These are phyloP conservation scores for Noturus placidus DNA, from an alignment of 2,113 vertebrate species.

Conservation along the genomic window DNA sequence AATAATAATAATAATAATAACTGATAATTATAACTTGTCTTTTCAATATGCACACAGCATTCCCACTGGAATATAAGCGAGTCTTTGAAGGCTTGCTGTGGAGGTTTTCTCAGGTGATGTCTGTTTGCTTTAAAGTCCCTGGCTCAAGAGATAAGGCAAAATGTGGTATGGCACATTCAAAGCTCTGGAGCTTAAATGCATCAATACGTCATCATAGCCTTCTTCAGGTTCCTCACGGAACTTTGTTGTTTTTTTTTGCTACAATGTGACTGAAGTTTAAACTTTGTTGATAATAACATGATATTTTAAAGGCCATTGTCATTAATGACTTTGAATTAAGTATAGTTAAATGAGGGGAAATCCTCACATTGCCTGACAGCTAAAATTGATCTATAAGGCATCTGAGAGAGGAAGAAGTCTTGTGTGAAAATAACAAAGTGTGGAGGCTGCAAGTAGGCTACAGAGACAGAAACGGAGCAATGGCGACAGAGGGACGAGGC, in stretches of 20 bases:
- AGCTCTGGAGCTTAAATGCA: slow-evolving; percentile 19
- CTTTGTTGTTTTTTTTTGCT: neutral
- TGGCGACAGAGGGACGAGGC: slow-evolving; percentile 1
- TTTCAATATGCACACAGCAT: slow-evolving; percentile 11
- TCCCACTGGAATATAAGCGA: neutral
- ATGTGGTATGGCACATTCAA: slow-evolving; percentile 14
- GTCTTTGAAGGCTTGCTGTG: neutral
- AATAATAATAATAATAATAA: no score
- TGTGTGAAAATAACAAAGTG: slow-evolving; percentile 12
- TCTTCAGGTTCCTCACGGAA: neutral
- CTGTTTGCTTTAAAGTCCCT: slow-evolving; percentile 39
- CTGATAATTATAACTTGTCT: slow-evolving; percentile 21
- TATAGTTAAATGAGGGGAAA: neutral
- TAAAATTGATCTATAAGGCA: neutral
- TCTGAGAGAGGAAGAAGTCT: neutral
- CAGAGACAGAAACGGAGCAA: slow-evolving; percentile 6
- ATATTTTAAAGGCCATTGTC: slow-evolving; percentile 3
- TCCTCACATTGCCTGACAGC: neutral
- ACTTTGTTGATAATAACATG: neutral
- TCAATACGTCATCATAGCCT: neutral
- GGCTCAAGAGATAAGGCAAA: slow-evolving; percentile 30
- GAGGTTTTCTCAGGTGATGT: slow-evolving; percentile 30
- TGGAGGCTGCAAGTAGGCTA: neutral
- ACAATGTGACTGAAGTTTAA: neutral
- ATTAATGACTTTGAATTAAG: neutral